Base-by-base conservation (phyloP, 2,797 vertebrate species). In the Pantherophis vulpinus region DNA sequence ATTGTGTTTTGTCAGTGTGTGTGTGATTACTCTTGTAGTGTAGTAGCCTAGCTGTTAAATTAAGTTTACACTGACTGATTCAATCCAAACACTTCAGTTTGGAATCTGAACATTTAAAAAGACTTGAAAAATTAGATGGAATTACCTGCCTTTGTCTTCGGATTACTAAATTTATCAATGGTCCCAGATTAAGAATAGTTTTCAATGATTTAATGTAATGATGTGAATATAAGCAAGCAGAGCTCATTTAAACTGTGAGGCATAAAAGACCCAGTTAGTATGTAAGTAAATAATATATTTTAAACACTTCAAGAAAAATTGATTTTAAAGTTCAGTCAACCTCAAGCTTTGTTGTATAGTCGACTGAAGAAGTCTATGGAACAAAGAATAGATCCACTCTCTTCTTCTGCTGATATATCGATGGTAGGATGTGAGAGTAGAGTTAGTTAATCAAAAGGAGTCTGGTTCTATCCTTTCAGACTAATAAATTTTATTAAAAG, bases 41-140 rank as follows among this genome's bases (percentile, higher is more conserved):
- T 70, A 59, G 29, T 93, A 93, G 92, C 92, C 86, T 88, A 63
- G 86, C 23, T 91, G 54, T 60, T 93, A 29, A 66, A 88, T 29
- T 55, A 88, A 88, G 23, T 93, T 92, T 29, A 87, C 86, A 59
- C 32, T 89, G 86, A 83, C 47, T 63, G 55, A 20, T 93, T 88
- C 88, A 86, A 23, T 92, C 70, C 47, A 89, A 86, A 89, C 86
- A 54, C n/a, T 27, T 91, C 63, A 59, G 12, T 87, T 66, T 63
- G 59, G 5, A 74, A 91, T 79, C 23, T 54, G 37, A 91, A 18
- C 29, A 79, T 88, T 55, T 74, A 37, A 1, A 58, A 27, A 37
- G 32, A 16, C 20, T 58, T 32, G 18, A 25, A 10, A 66, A 27
- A 47, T 14, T 54, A 70, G 27, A 59, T 54, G 54, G 37, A 87